Conservation (phyloP, 2,888 invertebrate genomes). For the Cheilosia urbana region DNA sequence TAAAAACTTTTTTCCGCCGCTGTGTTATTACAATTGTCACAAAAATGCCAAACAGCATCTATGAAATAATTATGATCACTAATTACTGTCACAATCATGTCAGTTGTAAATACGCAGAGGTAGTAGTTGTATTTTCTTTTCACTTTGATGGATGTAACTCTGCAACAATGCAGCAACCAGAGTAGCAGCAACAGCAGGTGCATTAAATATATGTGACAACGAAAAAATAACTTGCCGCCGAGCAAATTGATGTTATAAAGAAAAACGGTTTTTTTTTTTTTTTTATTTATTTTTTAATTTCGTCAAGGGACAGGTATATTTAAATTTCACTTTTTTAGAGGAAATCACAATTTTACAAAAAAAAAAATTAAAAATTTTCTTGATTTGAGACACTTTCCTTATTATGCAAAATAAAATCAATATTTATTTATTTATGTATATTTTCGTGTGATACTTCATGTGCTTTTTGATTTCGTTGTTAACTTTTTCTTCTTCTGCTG, state of each 20-base stretch:
- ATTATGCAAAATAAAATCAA: conserved; percentile 62
- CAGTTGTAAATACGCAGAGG: conserved; percentile 61
- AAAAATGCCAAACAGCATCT: conserved; percentile 78
- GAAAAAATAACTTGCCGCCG: conserved; percentile 9
- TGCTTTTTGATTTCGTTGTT: conserved; percentile 62
- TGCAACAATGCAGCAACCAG: conserved; percentile 72
- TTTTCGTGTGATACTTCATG: conserved; percentile 46
- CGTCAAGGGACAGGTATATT: conserved; percentile 25
- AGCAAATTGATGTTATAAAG: conserved; percentile 3
- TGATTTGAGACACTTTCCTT: conserved; percentile 64
- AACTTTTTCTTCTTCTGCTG: conserved; percentile 63
- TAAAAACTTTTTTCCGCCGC: conserved; percentile 77
- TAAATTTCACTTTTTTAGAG: conserved; percentile 51
- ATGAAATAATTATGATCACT: conserved; percentile 76
- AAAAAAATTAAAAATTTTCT: conserved; percentile 7
- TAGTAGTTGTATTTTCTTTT: conserved; percentile 68
- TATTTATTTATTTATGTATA: conserved; percentile 56
- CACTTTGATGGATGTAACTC: conserved; percentile 73
- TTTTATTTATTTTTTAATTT: conserved; percentile 4
- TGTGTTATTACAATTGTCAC: conserved; percentile 76
- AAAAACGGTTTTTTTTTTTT: conserved; percentile 14
- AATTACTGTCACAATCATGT: conserved; percentile 76
- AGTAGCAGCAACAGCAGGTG: conserved; percentile 71
- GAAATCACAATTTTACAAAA: conserved; percentile 11
- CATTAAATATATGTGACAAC: conserved; percentile 69